These are phyloP conservation scores for Chunga burmeisteri DNA, from an alignment of 2,113 vertebrate genomes.

Conservation along the genomic window DNA sequence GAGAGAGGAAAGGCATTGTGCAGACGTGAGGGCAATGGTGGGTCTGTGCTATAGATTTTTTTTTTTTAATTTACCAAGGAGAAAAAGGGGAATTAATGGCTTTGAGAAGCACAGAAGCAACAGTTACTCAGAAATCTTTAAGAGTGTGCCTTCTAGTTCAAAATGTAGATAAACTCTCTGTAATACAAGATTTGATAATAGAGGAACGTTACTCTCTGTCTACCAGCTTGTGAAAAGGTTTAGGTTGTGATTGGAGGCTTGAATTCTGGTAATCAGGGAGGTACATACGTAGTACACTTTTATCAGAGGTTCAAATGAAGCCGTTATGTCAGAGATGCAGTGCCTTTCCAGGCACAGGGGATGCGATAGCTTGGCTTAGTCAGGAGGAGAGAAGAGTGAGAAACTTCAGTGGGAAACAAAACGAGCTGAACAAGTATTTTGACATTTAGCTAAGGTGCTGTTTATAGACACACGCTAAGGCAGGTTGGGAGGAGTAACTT, in stretches of 20 bases:
- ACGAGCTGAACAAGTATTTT: background rate
- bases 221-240: background rate
- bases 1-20: background rate
- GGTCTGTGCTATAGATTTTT: background rate
- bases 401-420: background rate
- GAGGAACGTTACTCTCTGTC: background rate
- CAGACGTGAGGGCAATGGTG: background rate
- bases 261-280: background rate
- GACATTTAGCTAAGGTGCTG: background rate
- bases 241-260: background rate
- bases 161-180: background rate
- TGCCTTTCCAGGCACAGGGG: background rate
- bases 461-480: background rate
- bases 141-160: background rate
- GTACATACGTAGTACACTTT: background rate
- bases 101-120: background rate
- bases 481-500: background rate
- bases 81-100: background rate
- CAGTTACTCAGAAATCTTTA: background rate
- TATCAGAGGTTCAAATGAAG: background rate
- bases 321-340: background rate
- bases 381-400: background rate
- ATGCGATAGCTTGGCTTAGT: background rate
- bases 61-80: background rate
- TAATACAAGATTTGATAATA: background rate